phyloP scores from a whole-genome alignment of 2,113 vertebrate species.

The Lynx canadensis region DNA sequence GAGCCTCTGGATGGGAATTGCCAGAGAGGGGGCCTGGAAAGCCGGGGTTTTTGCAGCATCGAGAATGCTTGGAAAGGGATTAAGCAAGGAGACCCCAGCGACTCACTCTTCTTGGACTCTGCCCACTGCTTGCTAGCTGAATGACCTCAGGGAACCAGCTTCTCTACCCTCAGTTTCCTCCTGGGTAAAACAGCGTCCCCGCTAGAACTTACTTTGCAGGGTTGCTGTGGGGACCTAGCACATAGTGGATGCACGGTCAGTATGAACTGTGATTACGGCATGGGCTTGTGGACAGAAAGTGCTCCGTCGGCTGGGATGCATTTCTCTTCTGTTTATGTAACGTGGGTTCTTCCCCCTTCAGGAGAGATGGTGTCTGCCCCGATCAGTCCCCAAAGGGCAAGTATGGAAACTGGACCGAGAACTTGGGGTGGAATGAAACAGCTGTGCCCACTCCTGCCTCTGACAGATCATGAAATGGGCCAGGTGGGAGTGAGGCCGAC shows the following conservation, averaged over 20 bases:
- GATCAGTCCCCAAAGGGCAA: neutral
- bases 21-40: neutral
- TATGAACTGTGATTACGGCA: neutral
- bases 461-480: neutral
- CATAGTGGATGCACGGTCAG: accelerated
- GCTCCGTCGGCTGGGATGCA: neutral
- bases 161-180: neutral
- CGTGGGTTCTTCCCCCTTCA: neutral
- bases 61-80: neutral
- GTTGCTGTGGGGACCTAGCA: neutral
- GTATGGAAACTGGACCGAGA: neutral
- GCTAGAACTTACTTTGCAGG: too few relatives aligned
- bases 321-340: neutral
- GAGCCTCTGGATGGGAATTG: neutral
- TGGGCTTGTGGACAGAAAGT: accelerated
- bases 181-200: accelerated
- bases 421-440: neutral
- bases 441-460: accelerated
- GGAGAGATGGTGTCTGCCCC: neutral
- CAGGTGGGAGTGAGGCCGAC: neutral
- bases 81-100: accelerated
- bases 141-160: neutral
- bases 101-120: neutral
- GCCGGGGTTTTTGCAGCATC: neutral
- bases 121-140: neutral